phyloP scores from a whole-genome alignment of 2,888 invertebrate genomes.

The Ceramica pisi region DNA sequence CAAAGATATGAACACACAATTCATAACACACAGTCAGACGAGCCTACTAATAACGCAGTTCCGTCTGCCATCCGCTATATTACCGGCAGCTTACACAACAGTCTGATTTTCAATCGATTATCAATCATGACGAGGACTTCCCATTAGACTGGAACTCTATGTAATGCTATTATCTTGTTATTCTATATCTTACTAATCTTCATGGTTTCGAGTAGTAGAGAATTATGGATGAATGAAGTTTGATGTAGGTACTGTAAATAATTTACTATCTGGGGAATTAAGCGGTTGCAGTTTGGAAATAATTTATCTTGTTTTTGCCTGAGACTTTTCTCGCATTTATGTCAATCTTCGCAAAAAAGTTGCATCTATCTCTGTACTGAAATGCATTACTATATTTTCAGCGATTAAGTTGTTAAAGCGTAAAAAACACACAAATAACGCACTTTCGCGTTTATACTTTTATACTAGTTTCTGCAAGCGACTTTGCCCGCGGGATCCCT shows the following conservation, averaged over 20 bases:
- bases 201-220: background rate
- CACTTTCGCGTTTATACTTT: too few relatives aligned
- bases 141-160: constrained; percentile 22
- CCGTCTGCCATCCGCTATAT: constrained; percentile 46
- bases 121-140: constrained; percentile 37
- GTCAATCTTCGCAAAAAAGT: too few relatives aligned
- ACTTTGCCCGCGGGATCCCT: too few relatives aligned
- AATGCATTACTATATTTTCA: too few relatives aligned
- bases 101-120: constrained; percentile 40
- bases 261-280: too few relatives aligned
- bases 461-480: too few relatives aligned
- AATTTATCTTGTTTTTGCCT: too few relatives aligned
- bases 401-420: too few relatives aligned
- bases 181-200: constrained; percentile 24
- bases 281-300: too few relatives aligned
- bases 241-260: background rate
- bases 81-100: constrained; percentile 36
- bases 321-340: too few relatives aligned
- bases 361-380: too few relatives aligned
- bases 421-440: too few relatives aligned
- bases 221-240: background rate
- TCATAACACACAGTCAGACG: background rate
- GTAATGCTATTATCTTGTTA: constrained; percentile 24
- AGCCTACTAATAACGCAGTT: constrained; percentile 36
- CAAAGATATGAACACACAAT: background rate